A percentile compares a stretch with the other conserved stretches of the same genome.
These are phyloP conservation scores for Eubucco bourcierii DNA, from an alignment of 2,113 vertebrate species.

Conservation along the genomic window DNA sequence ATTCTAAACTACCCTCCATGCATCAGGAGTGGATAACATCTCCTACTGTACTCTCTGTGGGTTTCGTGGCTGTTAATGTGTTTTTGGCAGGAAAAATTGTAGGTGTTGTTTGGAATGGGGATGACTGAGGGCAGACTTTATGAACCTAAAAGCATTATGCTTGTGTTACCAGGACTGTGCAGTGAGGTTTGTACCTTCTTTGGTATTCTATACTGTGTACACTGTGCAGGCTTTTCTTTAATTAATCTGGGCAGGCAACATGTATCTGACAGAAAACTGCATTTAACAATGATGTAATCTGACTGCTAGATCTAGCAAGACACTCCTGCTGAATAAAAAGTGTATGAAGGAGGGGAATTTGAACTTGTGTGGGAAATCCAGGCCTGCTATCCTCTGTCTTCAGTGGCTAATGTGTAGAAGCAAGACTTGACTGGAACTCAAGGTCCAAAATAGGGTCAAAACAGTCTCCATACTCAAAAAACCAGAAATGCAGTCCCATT, in stretches of 20 bases:
- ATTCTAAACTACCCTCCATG: not conserved
- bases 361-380: not conserved
- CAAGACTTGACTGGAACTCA: not conserved
- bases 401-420: not conserved
- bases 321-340: not conserved
- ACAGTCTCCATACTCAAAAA: not conserved
- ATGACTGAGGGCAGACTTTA: not conserved
- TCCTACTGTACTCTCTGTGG: not conserved
- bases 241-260: not conserved
- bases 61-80: not conserved
- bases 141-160: not conserved
- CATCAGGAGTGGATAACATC: not conserved
- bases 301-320: not conserved
- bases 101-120: not conserved
- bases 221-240: not conserved
- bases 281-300: not conserved
- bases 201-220: not conserved
- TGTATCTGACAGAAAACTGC: not conserved
- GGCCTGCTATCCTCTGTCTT: not conserved
- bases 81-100: not conserved
- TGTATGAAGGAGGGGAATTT: not conserved
- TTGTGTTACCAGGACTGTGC: not conserved
- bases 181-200: not conserved
- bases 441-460: not conserved
- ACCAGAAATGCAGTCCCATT: accelerated